phyloP scores from a whole-genome alignment of 2,888 invertebrate species.

The Melipona beecheii region DNA sequence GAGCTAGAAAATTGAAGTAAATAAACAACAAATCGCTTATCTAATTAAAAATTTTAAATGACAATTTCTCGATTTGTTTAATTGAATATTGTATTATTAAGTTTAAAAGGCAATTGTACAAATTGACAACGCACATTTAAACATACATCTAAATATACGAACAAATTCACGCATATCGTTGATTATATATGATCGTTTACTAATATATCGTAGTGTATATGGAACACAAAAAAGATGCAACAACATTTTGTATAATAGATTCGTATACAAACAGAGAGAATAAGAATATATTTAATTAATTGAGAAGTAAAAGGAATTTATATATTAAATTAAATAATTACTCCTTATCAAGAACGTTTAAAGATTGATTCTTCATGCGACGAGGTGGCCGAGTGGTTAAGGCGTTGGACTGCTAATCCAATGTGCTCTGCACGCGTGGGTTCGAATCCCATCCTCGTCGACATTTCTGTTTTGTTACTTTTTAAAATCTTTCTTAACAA shows the following conservation, averaged over 20 bases:
- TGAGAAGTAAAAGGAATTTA: slow-evolving; percentile 17
- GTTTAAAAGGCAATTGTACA: not conserved
- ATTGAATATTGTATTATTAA: not conserved
- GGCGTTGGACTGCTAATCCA: slow-evolving; percentile 85
- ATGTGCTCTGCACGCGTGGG: slow-evolving; percentile 85
- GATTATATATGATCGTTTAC: not conserved
- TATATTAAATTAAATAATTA: slow-evolving; percentile 22
- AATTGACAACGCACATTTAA: not conserved
- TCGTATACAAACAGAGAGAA: not conserved
- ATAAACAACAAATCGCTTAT: not conserved
- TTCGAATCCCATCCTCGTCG: slow-evolving; percentile 84
- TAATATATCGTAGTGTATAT: not conserved
- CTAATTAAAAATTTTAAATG: not conserved
- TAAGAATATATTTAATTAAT: not conserved
- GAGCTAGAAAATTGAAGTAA: not conserved
- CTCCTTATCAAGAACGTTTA: slow-evolving; percentile 39
- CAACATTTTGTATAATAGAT: not conserved
- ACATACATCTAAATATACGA: not conserved
- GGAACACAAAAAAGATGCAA: not conserved
- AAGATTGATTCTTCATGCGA: slow-evolving; percentile 61
- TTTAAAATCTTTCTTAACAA: not conserved
- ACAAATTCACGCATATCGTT: too few species aligned
- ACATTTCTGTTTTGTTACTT: slow-evolving; percentile 56
- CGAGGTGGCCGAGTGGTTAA: slow-evolving; percentile 85
- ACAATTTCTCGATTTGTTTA: too few species aligned